Evolutionary conservation across 2,888 invertebrate species (phyloP).

Genomic region (Agrochola lota): DNA sequence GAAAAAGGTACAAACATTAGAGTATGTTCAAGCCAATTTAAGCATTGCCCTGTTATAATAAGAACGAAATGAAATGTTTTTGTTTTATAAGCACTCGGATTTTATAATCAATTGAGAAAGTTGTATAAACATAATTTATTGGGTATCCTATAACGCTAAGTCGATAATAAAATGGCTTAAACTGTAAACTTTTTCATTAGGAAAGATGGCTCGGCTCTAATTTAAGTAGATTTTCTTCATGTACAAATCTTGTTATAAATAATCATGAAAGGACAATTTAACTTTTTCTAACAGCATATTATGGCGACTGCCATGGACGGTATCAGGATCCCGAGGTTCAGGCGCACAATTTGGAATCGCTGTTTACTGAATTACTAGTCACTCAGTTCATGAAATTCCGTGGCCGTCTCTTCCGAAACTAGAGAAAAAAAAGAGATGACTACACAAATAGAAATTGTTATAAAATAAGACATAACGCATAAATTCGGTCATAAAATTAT

Average conservation of each 20-base stretch:
- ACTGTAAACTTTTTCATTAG: not conserved
- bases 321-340: not conserved
- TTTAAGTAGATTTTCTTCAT: not conserved
- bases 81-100: not conserved
- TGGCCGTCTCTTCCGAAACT: not conserved
- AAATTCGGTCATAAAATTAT: not conserved
- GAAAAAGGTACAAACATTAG: constrained; percentile 40
- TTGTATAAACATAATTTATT: constrained; percentile 6
- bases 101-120: constrained; percentile 2
- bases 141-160: constrained; percentile 8
- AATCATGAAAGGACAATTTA: not conserved
- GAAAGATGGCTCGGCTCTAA: not conserved
- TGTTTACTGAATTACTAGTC: not conserved
- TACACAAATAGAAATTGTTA: not conserved
- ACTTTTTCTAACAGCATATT: not conserved
- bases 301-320: not conserved
- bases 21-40: constrained; percentile 43
- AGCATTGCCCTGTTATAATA: constrained; percentile 23
- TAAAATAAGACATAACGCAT: not conserved
- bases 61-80: constrained; percentile 5
- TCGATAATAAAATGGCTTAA: not conserved
- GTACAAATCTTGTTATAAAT: not conserved
- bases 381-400: not conserved
- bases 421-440: not conserved
- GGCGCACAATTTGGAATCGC: not conserved